Evolutionary conservation across 2,888 invertebrate genomes (phyloP), one percentile per base, ranked within the genome.

Genomic region (Callyntrura sp.): DNA sequence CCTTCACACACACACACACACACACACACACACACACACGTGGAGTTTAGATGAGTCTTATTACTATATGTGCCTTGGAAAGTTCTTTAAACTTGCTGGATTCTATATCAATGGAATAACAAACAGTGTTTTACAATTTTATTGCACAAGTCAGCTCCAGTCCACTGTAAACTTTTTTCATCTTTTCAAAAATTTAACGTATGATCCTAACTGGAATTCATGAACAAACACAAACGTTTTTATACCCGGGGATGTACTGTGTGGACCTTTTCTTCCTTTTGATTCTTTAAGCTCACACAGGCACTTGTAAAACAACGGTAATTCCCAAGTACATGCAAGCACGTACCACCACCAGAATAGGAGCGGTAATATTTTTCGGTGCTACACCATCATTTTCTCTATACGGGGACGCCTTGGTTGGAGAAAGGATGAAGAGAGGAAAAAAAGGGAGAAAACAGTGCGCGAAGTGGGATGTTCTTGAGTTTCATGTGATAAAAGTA

Each of bases 61-160:
- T 73, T 17, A n/a, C n/a, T n/a, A n/a, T n/a, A 73, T 68, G 17
- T 35, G 17, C 68, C 43, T 68, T 17, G 43, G 43, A 11, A 62
- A 62, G 62, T 62, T 17, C 60, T 28, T 3, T 62, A 62, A 43
- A 68, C 17, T 68, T 43, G 68, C 12, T 73, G 73, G 48, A 73
- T 73, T 73, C 48, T 73, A 73, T 48, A 73, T 73, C 73, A 73
- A 73, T 73, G 48, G 20, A 73, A 73, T 73, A 73, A 73, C 20
- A 73, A 73, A 73, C 35, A 73, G 73, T 73, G 73, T 73, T 73
- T 73, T 73, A 73, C 73, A 73, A 73, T 73, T 73, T 73, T 73
- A 73, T 73, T 73, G 73, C 73, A 73, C 23, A 20, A 73, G 45
- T 48, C 48, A 73, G 73, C 73, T 45, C 23, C 48, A 73, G 48